Conservation (phyloP, 2,888 invertebrate species). For the Holacanthella duospinosa region DNA sequence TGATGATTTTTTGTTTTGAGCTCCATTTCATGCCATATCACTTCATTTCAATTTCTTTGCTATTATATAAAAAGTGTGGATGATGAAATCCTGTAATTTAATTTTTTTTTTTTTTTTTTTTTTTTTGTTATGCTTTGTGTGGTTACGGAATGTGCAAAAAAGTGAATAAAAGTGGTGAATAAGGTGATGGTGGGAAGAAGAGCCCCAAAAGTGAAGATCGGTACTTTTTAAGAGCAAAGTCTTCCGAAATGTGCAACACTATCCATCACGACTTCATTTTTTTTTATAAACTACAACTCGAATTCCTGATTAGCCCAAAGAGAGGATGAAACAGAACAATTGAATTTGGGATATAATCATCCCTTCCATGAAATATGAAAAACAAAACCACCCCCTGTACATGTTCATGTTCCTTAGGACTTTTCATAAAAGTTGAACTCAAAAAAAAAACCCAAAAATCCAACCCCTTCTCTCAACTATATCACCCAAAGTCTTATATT, state of each 20-base stretch:
- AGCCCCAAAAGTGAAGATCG: neutral
- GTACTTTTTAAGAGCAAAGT: conserved; percentile 1
- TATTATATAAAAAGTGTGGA: neutral
- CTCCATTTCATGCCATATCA: neutral
- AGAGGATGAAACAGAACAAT: neutral
- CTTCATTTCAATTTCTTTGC: neutral
- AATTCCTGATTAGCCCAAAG: neutral
- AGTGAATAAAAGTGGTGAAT: neutral
- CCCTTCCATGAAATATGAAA: neutral
- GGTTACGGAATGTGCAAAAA: neutral
- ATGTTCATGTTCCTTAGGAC: neutral
- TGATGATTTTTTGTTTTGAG: neutral
- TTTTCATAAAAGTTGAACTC: neutral
- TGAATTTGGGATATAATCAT: neutral
- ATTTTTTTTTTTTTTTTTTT: no score
- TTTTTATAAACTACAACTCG: neutral
- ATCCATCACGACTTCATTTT: neutral
- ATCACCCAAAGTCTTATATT: no score
- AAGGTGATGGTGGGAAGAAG: neutral
- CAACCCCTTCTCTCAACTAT: neutral
- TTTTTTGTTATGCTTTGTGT: neutral
- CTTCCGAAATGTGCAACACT: conserved; percentile 1
- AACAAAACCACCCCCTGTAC: neutral
- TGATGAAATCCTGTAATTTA: neutral
- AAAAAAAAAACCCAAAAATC: neutral